Conservation (phyloP, 2,113 vertebrate species). For the Mionectes macconnelli region DNA sequence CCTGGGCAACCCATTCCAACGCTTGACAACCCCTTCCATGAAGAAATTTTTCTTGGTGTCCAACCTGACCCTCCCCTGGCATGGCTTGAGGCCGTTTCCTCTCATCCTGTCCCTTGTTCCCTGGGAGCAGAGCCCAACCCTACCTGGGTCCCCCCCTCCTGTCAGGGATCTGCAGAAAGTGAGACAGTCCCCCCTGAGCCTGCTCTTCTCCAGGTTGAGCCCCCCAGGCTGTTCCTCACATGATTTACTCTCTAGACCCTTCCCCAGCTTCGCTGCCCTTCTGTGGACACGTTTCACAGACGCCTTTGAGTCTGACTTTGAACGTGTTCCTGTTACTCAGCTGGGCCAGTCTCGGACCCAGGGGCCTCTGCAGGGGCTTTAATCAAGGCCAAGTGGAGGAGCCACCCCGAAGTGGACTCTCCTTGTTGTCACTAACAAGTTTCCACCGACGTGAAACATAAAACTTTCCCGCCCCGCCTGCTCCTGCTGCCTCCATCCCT, state of each 20-base stretch:
- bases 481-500: conserved; percentile 43
- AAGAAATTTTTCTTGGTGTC: neutral
- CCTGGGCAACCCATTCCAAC: neutral
- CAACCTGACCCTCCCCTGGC: neutral
- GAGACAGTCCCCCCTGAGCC: neutral
- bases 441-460: conserved; percentile 60
- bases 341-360: neutral
- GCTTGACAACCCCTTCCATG: neutral
- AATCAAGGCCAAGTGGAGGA: neutral
- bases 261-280: neutral
- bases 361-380: conserved; percentile 30
- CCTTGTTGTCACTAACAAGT: conserved; percentile 43
- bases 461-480: conserved; percentile 64
- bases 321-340: neutral
- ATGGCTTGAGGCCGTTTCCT: neutral
- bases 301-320: neutral
- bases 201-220: neutral
- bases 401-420: conserved; percentile 63
- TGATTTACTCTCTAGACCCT: neutral
- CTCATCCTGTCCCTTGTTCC: neutral
- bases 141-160: neutral
- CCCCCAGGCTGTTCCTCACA: neutral
- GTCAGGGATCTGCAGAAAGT: neutral
- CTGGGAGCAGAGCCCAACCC: neutral
- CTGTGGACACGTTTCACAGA: neutral